phyloP scores from a whole-genome alignment of 2,797 vertebrate species.

The Steatocranus sp. region DNA sequence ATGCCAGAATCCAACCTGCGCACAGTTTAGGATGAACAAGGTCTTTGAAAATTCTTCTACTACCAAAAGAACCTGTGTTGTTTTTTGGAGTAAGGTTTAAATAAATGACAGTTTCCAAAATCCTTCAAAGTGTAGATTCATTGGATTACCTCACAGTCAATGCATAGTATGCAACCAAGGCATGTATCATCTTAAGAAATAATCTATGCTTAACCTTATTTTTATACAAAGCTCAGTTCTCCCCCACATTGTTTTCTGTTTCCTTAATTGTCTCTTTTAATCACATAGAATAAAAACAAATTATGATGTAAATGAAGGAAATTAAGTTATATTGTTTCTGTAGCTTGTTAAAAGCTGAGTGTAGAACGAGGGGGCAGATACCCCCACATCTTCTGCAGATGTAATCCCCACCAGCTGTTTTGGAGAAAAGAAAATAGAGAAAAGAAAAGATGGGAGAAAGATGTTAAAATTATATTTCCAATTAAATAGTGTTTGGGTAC shows the following conservation, averaged over 20 bases:
- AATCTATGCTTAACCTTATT: not conserved
- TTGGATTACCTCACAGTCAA: not conserved
- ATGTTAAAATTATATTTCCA: not conserved
- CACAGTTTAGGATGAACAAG: not conserved
- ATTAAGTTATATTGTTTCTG: slow-evolving; percentile 22
- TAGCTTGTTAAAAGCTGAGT: slow-evolving; percentile 39
- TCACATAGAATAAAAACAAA: slow-evolving; percentile 26
- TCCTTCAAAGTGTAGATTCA: not conserved
- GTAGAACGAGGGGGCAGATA: not conserved
- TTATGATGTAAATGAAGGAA: slow-evolving; percentile 39
- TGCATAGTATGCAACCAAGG: not conserved
- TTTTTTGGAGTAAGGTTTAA: not conserved
- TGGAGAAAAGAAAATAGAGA: slow-evolving; percentile 12
- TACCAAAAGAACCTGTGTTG: not conserved
- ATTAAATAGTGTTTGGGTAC: not conserved
- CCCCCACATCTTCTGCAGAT: slow-evolving; percentile 16
- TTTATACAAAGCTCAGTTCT: not conserved
- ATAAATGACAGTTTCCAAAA: not conserved
- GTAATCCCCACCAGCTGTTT: slow-evolving; percentile 18
- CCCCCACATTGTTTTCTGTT: not conserved
- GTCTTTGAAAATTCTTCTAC: not conserved
- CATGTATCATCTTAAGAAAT: not conserved
- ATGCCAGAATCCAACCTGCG: not conserved
- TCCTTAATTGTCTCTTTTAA: not conserved
- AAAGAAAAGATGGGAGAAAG: not conserved